Evolutionary conservation across 2,888 invertebrate genomes (phyloP), one percentile per base, ranked within the genome.

Genomic region (Shargacucullia verbasci): DNA sequence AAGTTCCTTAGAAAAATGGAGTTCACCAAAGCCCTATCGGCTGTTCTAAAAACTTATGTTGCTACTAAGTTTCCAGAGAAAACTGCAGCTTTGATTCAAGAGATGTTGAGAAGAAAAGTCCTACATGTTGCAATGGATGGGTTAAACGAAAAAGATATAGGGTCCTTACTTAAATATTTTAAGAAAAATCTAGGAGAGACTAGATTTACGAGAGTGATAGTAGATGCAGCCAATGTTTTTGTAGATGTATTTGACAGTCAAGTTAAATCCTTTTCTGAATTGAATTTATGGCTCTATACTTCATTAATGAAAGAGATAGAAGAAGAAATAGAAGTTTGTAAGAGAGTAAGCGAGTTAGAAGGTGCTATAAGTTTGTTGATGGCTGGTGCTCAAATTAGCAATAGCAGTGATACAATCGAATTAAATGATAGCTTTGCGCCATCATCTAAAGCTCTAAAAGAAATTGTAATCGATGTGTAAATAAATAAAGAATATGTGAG

Each of bases 61-160:
- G 85, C 93, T 0, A 95, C 93, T 34, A 96, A 95, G 80, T 92
- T 86, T 35, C 98, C 99, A 0, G 97, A 98, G 74, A 94, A 96
- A 25, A 96, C 98, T 1, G 96, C 98, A 31, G 95, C 97, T 46
- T 94, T 99, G 6, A 94, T 99, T 79, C 97, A 97, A 84, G 99
- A 99, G 88, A 91, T 99, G 62, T 96, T 97, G n/a, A 95, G 97
- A 79, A 95, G 99, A 53, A 96, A 96, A 83, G 97, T 96, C 0
- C 89, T 99, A 14, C 94, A 95, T 78, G 94, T 95, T 62, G 98
- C 98, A 0, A 89, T 99, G 40, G 95, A 95, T 40, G 97, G 97
- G 1, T 94, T 98, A 57, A 95, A 96, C 57, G 96, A 96, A 46
- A 95, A 95, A 67, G 95, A 95, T 0, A 88, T 98, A 27, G 90